phyloP scores from a whole-genome alignment of 2,113 vertebrate genomes.

The Numida meleagris region DNA sequence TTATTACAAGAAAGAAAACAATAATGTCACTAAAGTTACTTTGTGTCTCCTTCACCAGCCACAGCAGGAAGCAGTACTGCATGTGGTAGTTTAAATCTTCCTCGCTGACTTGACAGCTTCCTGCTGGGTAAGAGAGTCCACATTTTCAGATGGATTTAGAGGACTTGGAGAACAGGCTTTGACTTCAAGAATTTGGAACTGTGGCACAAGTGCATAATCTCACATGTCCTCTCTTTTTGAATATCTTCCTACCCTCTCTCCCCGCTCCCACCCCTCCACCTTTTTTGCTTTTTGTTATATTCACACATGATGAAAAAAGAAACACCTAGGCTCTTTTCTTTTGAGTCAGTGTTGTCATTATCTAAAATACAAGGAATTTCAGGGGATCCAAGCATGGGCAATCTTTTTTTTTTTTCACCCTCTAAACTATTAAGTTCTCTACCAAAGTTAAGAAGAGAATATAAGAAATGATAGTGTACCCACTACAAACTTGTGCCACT shows the following conservation, averaged over 20 bases:
- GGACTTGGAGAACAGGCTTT: neutral
- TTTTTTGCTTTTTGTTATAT: neutral
- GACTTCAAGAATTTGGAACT: neutral
- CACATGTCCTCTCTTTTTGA: neutral
- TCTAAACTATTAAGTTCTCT: neutral
- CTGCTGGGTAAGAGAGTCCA: neutral
- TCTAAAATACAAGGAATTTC: neutral
- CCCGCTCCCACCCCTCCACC: no score
- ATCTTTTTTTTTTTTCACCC: neutral
- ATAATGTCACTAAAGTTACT: constrained; percentile 17
- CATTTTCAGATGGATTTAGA: constrained; percentile 12
- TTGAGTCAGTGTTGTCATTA: neutral
- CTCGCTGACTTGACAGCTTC: constrained; percentile 48
- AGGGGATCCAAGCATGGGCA: neutral
- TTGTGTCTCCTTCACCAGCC: constrained; percentile 21
- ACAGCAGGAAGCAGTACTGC: constrained; percentile 32
- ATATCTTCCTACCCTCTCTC: neutral
- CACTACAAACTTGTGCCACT: neutral
- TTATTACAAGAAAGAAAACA: constrained; percentile 2
- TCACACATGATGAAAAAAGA: neutral
- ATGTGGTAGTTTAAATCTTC: constrained; percentile 22
- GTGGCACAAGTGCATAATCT: rapidly evolving
- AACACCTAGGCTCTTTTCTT: neutral
- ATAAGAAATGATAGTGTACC: neutral
- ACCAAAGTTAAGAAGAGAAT: neutral